phyloP scores from a whole-genome alignment of 2,113 vertebrate species.

The Lophura nycthemera region DNA sequence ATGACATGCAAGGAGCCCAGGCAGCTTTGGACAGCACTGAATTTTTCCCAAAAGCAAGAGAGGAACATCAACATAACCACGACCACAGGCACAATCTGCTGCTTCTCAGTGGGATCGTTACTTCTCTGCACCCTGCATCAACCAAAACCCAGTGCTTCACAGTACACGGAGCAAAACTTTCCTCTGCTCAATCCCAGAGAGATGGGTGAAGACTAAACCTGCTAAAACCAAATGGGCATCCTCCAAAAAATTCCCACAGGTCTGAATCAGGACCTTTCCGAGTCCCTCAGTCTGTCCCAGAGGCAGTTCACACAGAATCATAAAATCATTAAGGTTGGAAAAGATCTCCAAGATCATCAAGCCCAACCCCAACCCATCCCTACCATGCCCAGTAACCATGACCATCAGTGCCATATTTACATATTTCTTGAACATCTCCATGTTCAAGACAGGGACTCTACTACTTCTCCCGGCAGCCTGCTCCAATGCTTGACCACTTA shows the following conservation, averaged over 20 bases:
- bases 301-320: no score
- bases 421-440: no score
- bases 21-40: not conserved
- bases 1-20: not conserved
- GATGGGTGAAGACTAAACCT: not conserved
- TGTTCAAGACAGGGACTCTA: no score
- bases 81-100: not conserved
- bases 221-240: not conserved
- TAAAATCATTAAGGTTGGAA: no score
- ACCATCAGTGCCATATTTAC: no score
- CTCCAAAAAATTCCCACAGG: not conserved
- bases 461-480: no score
- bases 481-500: no score
- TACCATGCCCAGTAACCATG: no score
- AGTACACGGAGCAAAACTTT: not conserved
- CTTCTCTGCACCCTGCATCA: not conserved
- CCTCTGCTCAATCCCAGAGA: not conserved
- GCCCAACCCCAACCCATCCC: no score
- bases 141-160: not conserved
- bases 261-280: not conserved
- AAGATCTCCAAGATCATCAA: no score
- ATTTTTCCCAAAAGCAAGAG: not conserved
- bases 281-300: not conserved
- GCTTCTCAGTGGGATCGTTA: not conserved
- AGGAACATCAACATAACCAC: not conserved